A percentile compares a stretch with the other conserved stretches of the same genome.
These are phyloP conservation scores for Rhineura floridana DNA, from an alignment of 2,113 vertebrate genomes.

Conservation along the genomic window DNA sequence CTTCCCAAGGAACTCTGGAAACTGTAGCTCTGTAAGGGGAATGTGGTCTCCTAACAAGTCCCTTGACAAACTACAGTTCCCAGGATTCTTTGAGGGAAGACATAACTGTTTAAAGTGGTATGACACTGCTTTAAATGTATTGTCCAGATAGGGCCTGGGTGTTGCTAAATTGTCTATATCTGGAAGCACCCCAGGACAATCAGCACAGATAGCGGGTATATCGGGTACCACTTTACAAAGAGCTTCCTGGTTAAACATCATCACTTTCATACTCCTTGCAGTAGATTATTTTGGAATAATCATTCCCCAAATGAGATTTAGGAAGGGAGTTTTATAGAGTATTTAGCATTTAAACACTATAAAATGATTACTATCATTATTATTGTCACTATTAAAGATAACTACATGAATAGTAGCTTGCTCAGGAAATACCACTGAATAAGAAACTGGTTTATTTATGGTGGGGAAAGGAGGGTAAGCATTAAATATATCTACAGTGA, in stretches of 20 bases:
- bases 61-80: too few relatives aligned
- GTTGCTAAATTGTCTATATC: too few relatives aligned
- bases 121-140: too few relatives aligned
- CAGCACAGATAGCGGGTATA: too few relatives aligned
- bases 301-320: not conserved
- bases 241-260: not conserved
- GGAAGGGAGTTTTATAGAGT: not conserved
- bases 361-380: not conserved
- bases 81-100: too few relatives aligned
- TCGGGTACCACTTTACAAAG: not conserved
- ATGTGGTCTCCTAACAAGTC: too few relatives aligned
- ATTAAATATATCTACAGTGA: not conserved
- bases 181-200: too few relatives aligned
- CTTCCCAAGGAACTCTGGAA: too few relatives aligned
- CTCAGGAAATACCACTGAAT: not conserved
- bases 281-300: not conserved
- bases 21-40: too few relatives aligned
- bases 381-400: not conserved
- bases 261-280: not conserved
- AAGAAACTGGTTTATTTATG: not conserved
- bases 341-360: not conserved
- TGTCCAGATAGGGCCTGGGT: too few relatives aligned
- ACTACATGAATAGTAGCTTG: not conserved
- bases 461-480: not conserved
- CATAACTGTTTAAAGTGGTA: too few relatives aligned